Base-by-base conservation (phyloP, 2,888 invertebrate genomes). In the Drosophila longiperda region DNA sequence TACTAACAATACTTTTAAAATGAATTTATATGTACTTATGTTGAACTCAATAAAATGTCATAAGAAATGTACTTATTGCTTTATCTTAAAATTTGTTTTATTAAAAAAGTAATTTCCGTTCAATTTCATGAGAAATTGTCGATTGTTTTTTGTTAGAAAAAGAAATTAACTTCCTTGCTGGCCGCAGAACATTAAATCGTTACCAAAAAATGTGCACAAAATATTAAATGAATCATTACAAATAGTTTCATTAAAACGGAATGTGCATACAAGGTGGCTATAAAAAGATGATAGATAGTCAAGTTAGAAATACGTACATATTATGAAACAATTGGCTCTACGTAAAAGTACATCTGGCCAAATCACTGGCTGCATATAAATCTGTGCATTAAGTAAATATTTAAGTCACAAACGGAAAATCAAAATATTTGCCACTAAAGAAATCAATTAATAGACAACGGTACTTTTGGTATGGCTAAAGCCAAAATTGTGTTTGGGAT, bases 151-250 rank as follows among this genome's bases (percentile, higher is more conserved):
- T 29, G n/a, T 20, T 17, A 34, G 23, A 53, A 50, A 61, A 49
- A 26, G 45, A 55, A 75, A 49, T 57, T 32, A 36, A 8, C 65
- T 81, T 73, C 68, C 66, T 49, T 55, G 49, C 48, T 40, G 48
- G 11, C 36, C 29, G 12, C 23, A 52, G 23, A 49, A 53, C 26
- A 49, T 17, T 17, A 69, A 65, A 58, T 55, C 29, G 55, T 38
- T 54, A 60, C 61, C 49, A n/a, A 29, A 36, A 57, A 61, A 65
- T 80, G 83, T 89, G 90, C 40, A 49, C 45, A 58, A 81, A 83
- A 81, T 87, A 79, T 77, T 34, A 78, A 87, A 76, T 78, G 52
- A 60, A 49, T 72, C 70, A 89, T 87, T 87, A 85, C 78, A 79
- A 73, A 70, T 66, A 66, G 78, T 83, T 79, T 83, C 68, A 53